Base-by-base conservation (phyloP, 35 echinoderm and acorn worm genomes). In the Amphiura filiformis region DNA sequence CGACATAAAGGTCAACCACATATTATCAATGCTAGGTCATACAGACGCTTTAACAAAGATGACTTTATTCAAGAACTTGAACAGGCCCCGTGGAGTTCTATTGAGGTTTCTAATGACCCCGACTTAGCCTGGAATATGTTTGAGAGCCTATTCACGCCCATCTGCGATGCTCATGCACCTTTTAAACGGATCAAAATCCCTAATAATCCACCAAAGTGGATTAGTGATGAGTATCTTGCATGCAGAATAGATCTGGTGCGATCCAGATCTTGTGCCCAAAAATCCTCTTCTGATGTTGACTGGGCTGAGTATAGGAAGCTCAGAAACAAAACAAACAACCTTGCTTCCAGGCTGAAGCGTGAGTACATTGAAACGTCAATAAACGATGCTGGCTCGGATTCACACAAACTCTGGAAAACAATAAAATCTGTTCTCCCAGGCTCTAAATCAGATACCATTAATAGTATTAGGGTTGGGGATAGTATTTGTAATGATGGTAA, bases 181-280 rank as follows among this genome's bases (percentile, higher is more conserved):
- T 37, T 34, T 36, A 80, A 80, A 80, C 2, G 26, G 15, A 17
- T 80, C 4, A 80, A 39, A 80, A 39, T 39, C 1, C 34, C 78
- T 22, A 39, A 80, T 32, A 36, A 80, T 13, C 15, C 34, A 12
- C 78, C 78, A 1, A 2, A 18, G 5, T 80, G 78, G 78, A 34
- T 80, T 39, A 80, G 35, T 39, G 78, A 80, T 70, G 78, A 34
- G 17, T 80, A 80, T n/a, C 78, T 80, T 36, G 12, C 38, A 39
- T 36, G 12, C 15, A 34, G 78, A 34, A 37, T 12, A 37, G 78
- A 80, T 11, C 61, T 70, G 7, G 2, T 70, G 4, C 4, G 30
- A 4, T 1, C 12, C 15, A 80, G n/a, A 36, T 80, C 38, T 17
- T 3, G 78, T 3, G 34, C 78, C 14, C n/a, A n/a, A 34, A 80